Evolutionary conservation across 1,140 invertebrate species (phyloP).

Genomic region (Diabrotica virgifera): DNA sequence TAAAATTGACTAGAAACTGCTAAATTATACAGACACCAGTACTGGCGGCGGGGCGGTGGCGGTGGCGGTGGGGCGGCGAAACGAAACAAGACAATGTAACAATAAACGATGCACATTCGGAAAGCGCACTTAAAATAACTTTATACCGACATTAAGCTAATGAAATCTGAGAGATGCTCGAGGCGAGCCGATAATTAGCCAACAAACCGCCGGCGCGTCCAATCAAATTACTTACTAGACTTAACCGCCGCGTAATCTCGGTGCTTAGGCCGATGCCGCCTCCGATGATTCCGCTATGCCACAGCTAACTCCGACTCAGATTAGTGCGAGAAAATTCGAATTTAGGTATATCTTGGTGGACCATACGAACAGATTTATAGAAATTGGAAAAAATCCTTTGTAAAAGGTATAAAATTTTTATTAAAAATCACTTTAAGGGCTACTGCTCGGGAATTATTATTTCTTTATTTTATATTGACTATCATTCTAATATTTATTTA

Average conservation of each 20-base stretch:
- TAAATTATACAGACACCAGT: not conserved
- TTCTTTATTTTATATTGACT: too few species aligned
- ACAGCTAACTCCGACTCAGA: not conserved
- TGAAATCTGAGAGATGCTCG: constrained; percentile 37
- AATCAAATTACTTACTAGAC: constrained; percentile 37
- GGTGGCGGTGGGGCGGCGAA: too few species aligned
- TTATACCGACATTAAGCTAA: constrained; percentile 35
- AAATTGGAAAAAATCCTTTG: too few species aligned
- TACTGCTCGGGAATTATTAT: too few species aligned
- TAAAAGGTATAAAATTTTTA: too few species aligned
- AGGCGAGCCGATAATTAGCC: constrained; percentile 42
- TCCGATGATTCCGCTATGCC: not conserved
- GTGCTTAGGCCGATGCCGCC: constrained; percentile 9
- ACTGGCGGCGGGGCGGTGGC: too few species aligned
- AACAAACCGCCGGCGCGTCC: constrained; percentile 38
- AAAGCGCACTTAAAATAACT: constrained; percentile 14
- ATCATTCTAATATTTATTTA: too few species aligned
- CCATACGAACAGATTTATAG: too few species aligned
- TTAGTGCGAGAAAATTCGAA: too few species aligned
- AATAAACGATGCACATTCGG: constrained; percentile 13
- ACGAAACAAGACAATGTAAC: constrained; percentile 13
- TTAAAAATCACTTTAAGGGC: too few species aligned
- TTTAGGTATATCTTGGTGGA: too few species aligned
- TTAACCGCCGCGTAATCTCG: constrained; percentile 12
- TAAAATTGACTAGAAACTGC: constrained; percentile 1